These are phyloP conservation scores for Pachycephala philippinensis DNA, from an alignment of 2,113 vertebrate genomes.

Conservation along the genomic window DNA sequence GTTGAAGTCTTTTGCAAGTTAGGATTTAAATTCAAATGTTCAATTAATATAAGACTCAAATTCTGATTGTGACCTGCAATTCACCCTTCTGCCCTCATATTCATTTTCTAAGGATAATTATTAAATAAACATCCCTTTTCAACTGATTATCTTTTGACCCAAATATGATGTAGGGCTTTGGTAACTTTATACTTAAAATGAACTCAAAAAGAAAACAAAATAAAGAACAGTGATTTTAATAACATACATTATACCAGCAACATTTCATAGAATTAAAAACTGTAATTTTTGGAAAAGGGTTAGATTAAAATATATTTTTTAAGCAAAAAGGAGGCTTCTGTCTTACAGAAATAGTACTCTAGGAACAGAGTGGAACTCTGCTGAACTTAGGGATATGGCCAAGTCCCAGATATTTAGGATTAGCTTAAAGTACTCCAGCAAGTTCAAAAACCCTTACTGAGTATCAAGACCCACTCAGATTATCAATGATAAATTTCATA, in stretches of 20 bases:
- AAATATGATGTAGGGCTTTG: background rate
- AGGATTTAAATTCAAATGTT: background rate
- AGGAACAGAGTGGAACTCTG: background rate
- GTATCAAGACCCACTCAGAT: background rate
- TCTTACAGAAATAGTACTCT: background rate
- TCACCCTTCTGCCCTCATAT: background rate
- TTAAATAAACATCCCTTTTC: slow-evolving; percentile 25
- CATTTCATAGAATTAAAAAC: background rate
- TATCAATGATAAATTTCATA: background rate
- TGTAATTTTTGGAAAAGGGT: background rate
- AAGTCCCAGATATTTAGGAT: background rate
- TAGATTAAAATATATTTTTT: background rate
- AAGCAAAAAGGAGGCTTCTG: background rate
- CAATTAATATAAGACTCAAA: slow-evolving; percentile 10
- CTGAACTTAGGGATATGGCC: background rate
- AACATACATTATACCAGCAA: background rate
- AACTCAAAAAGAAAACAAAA: slow-evolving; percentile 20
- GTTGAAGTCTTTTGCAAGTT: background rate
- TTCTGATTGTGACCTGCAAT: background rate
- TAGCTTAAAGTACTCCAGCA: background rate
- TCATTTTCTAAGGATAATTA: slow-evolving; percentile 43
- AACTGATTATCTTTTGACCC: background rate
- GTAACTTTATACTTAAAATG: slow-evolving; percentile 30
- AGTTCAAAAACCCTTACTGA: slow-evolving; percentile 9
- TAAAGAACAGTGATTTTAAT: slow-evolving; percentile 16